phyloP scores from a whole-genome alignment of 23 tunicate species.

The Diplosoma virens region DNA sequence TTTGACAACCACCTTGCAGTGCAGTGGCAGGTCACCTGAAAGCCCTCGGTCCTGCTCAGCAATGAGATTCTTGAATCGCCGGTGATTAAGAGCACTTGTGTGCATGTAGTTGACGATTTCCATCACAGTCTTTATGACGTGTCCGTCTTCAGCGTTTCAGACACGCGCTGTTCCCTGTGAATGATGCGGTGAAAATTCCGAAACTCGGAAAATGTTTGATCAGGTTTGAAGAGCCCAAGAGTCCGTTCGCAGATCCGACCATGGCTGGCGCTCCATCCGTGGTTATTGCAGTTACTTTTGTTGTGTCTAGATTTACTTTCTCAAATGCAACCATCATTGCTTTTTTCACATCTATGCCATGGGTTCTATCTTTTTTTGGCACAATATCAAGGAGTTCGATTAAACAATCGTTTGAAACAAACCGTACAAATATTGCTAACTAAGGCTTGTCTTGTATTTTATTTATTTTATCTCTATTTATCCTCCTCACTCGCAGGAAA shows the following conservation, averaged over 20 bases:
- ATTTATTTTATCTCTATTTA: too few relatives aligned
- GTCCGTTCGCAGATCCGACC: too few relatives aligned
- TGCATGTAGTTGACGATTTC: conserved; percentile 25
- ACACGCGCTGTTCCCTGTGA: conserved; percentile 25
- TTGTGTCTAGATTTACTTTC: conserved; percentile 1
- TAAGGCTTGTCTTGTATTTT: conserved; percentile 27
- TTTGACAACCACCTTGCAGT: conserved; percentile 18
- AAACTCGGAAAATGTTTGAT: conserved; percentile 18
- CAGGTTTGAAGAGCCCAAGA: conserved; percentile 15
- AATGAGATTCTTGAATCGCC: too few relatives aligned
- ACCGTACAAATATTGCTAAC: conserved; percentile 28
- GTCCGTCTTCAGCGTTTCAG: not conserved
- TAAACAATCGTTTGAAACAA: too few relatives aligned
- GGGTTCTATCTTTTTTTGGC: not conserved
- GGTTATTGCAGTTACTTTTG: too few relatives aligned
- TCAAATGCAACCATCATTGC: conserved; percentile 10
- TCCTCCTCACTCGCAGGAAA: too few relatives aligned
- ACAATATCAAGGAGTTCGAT: too few relatives aligned
- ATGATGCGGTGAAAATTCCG: conserved; percentile 23
- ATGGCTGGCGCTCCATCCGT: too few relatives aligned
- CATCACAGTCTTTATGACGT: conserved; percentile 17
- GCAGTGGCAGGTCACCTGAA: conserved; percentile 30
- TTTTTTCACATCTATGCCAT: too few relatives aligned
- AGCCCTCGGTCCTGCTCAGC: conserved; percentile 40
- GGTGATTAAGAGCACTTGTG: conserved; percentile 26